Base-by-base conservation (phyloP, 1,140 invertebrate species). In the Lutraria rhynchaena region DNA sequence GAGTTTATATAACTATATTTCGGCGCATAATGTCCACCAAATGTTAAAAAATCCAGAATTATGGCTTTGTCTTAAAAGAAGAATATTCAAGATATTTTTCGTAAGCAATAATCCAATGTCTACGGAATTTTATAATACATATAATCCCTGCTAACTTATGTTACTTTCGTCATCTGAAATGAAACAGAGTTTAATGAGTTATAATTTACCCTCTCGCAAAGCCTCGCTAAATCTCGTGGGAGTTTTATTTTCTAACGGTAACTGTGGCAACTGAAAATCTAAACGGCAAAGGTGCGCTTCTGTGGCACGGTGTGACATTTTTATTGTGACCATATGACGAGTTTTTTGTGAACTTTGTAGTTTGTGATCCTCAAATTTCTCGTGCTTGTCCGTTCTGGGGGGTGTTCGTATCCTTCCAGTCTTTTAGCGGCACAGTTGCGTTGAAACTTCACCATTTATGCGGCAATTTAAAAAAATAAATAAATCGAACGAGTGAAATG, bases 101-200 rank as follows among this genome's bases (percentile, higher is more conserved):
- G 49, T 61, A 75, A 75, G 73, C 31, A 37, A 75, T 75, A 75
- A 61, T 60, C 33, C 17, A 29, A 60, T 1, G 22, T 24, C 57
- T 44, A 1, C 4, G 73, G 73, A 75, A 75, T 75, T 75, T 75
- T 61, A 75, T 75, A 75, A 75, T 46, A 61, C 19, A 35, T 29
- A 33, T 44, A 61, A 75, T 75, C 55, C 57, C 27, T 49, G 63
- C 61, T 75, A 75, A 75, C 73, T 75, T 7, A 63, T 35, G 27
- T 75, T 75, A 61, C 57, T 61, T 61, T 61, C 35, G 57, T 55
- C 9, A 4, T 11, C 11, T 60, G n/a, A 44, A 75, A 60, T 46
- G 44, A 70, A 74, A 75, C 37, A 31, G 11, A 13, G 35, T 41
- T 44, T 75, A 75, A 75, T 75, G 29, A 19, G 46, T 9, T 37